Evolutionary conservation across 1,140 invertebrate species (phyloP).

Genomic region (Anagrus nilaparvatae): DNA sequence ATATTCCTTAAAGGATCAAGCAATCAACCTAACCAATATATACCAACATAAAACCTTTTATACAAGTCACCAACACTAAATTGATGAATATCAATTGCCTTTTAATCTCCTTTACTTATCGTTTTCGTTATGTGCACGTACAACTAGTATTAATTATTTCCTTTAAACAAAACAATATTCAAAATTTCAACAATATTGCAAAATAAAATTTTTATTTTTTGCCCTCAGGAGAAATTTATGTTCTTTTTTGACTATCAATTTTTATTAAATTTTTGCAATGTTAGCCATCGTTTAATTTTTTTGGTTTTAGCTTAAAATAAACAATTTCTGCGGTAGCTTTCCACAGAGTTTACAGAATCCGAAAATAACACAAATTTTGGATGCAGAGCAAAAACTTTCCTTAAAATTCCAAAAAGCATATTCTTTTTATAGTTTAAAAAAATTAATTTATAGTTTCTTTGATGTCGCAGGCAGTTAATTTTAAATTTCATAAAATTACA

Average conservation of each 20-base stretch:
- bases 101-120: conserved; percentile 7
- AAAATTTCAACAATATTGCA: neutral
- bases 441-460: too few species aligned
- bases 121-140: neutral
- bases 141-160: neutral
- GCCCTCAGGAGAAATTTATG: too few species aligned
- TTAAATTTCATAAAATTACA: conserved; percentile 9
- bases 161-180: neutral
- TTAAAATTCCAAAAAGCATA: too few species aligned
- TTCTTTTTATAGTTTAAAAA: too few species aligned
- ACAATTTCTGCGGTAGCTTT: neutral
- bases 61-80: neutral
- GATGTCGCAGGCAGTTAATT: neutral
- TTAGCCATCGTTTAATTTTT: neutral
- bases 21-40: too few species aligned
- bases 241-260: neutral
- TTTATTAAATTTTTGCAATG: conserved; percentile 1
- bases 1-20: too few species aligned
- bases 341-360: too few species aligned
- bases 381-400: too few species aligned
- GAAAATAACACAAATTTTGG: too few species aligned
- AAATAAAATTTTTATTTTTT: neutral
- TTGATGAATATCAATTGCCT: conserved; percentile 13
- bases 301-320: neutral
- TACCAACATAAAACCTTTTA: too few species aligned